Conservation (phyloP, 92 coral and sea anemone species). For the Pocillopora grandis region DNA sequence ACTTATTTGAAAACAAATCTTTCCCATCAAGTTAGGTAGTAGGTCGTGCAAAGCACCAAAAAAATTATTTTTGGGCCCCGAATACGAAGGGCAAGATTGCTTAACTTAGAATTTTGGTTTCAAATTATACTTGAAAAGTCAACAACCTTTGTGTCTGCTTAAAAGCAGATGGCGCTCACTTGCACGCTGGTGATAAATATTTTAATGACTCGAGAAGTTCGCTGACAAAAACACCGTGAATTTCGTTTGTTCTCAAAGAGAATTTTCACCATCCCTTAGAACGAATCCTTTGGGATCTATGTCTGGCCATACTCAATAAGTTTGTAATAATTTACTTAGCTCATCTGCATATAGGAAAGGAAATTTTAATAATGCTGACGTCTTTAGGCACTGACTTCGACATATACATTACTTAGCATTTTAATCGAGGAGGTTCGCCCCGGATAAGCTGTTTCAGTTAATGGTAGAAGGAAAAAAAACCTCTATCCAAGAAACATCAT, state of each 20-base stretch:
- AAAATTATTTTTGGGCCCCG: background rate
- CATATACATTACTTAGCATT: background rate
- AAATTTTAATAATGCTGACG: constrained; percentile 1
- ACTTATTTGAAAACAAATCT: too few species aligned
- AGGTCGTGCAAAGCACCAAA: too few species aligned
- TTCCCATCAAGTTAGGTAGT: too few species aligned
- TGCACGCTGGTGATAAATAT: too few species aligned
- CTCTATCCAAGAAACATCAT: too few species aligned
- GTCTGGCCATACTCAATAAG: background rate
- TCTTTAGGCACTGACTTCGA: background rate
- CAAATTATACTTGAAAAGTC: constrained; percentile 3
- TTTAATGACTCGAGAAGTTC: background rate
- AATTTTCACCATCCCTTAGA: background rate
- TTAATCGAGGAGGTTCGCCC: background rate
- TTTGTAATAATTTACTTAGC: constrained; percentile 8
- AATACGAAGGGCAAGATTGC: background rate
- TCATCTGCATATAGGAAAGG: constrained; percentile 9
- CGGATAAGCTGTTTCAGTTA: too few species aligned
- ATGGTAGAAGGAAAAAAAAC: too few species aligned
- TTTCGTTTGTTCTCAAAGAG: background rate
- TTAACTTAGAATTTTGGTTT: background rate
- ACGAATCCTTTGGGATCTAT: background rate
- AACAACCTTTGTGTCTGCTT: background rate
- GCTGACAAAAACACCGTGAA: background rate
- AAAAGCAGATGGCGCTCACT: background rate